Conservation (phyloP, 2,797 vertebrate species). For the Diplodus sargus region DNA sequence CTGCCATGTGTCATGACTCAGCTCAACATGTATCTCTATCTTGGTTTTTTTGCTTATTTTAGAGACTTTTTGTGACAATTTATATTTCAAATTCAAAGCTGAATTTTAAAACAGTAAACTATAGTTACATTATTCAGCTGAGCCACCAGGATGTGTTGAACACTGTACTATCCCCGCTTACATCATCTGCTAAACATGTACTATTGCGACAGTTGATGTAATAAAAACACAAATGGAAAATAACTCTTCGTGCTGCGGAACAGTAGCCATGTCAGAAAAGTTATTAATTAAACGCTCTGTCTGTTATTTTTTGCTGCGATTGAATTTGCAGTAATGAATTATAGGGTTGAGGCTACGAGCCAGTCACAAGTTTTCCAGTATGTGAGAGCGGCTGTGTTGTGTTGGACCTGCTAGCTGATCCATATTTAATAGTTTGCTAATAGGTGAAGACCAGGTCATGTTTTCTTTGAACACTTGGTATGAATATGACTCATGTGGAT, state of each 20-base stretch:
- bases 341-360: background rate
- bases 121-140: background rate
- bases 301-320: background rate
- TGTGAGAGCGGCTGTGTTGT: background rate
- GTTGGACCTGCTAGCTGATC: rapidly evolving
- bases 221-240: constrained; percentile 5
- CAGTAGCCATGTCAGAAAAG: background rate
- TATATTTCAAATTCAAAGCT: constrained; percentile 2
- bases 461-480: background rate
- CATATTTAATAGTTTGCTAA: background rate
- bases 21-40: background rate
- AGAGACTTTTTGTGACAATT: background rate
- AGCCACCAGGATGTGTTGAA: background rate
- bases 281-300: constrained; percentile 4
- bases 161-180: background rate
- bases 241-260: background rate
- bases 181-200: background rate
- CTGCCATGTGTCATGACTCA: background rate
- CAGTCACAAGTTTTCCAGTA: constrained; percentile 12
- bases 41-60: background rate
- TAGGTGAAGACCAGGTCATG: background rate
- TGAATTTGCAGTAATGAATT: background rate
- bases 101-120: background rate
- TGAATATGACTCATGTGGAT: background rate
- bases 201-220: background rate